Percentiles rank a stretch among this genome's conserved stretches.
Conservation (phyloP, 2,797 vertebrate genomes). For the Hemitrygon akajei region DNA sequence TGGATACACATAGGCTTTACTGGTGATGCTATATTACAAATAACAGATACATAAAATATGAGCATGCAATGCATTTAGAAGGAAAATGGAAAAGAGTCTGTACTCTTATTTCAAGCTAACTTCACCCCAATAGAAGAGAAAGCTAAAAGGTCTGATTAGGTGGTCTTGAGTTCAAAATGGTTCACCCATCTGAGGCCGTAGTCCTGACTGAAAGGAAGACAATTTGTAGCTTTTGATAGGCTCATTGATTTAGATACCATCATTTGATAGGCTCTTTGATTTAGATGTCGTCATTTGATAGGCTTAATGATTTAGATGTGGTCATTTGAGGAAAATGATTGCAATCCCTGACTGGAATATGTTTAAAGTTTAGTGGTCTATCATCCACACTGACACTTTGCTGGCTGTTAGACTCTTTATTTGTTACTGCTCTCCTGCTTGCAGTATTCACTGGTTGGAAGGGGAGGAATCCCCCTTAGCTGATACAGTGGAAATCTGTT, state of each 20-base stretch:
- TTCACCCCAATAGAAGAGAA: no score
- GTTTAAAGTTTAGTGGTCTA: not conserved
- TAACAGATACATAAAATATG: no score
- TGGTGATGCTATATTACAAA: no score
- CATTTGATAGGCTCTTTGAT: no score
- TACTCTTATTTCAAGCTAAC: no score
- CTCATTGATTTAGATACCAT: not conserved
- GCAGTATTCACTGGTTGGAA: not conserved
- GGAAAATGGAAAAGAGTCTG: no score
- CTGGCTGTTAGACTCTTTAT: not conserved
- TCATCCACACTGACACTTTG: not conserved
- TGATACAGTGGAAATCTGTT: not conserved
- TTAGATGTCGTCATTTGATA: not conserved
- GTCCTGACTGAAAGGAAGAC: not conserved
- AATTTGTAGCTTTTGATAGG: not conserved
- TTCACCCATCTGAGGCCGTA: no score
- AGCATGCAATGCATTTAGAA: no score
- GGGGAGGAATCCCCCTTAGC: not conserved
- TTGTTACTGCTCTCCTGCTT: not conserved
- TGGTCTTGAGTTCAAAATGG: no score
- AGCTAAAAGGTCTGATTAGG: no score
- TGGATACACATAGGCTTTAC: no score
- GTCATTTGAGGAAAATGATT: not conserved
- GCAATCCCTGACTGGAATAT: not conserved
- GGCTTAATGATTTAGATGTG: not conserved